A percentile compares a stretch with the other conserved stretches of the same genome.
Evolutionary conservation across 2,888 invertebrate genomes (phyloP).

Genomic region (Pterostichus madidus): DNA sequence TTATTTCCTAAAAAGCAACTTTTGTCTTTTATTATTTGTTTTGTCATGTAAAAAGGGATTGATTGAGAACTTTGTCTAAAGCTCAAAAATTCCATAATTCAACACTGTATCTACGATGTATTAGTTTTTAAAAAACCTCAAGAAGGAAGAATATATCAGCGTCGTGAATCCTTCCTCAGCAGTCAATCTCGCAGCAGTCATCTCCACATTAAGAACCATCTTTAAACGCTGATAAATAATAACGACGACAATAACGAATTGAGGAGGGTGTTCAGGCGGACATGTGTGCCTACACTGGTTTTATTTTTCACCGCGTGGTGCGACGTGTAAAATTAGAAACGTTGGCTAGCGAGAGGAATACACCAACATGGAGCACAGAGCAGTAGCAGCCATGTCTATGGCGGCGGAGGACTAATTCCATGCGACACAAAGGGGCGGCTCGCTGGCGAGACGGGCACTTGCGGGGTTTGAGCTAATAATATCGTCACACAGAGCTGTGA

Average conservation of each 20-base stretch:
- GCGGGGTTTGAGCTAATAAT: constrained; percentile 65
- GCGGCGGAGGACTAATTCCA: constrained; percentile 46
- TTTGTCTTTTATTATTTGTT: no score
- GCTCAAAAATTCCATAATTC: no score
- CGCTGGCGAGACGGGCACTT: constrained; percentile 50
- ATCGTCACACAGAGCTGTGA: constrained; percentile 57
- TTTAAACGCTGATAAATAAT: constrained; percentile 65
- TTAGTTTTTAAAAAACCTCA: no score
- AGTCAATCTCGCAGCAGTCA: constrained; percentile 60
- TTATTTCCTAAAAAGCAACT: no score
- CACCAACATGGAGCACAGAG: not conserved
- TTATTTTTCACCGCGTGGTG: constrained; percentile 58
- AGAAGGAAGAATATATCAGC: constrained; percentile 18
- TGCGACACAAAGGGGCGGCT: constrained; percentile 60
- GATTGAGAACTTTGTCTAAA: no score
- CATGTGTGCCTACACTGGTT: constrained; percentile 47
- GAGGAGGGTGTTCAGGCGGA: constrained; percentile 34
- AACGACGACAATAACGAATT: constrained; percentile 55
- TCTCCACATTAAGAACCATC: not conserved
- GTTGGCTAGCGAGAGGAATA: constrained; percentile 38
- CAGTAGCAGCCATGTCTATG: not conserved
- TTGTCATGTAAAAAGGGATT: no score
- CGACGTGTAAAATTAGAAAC: constrained; percentile 60
- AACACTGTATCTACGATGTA: no score
- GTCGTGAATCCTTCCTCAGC: not conserved